Evolutionary conservation across 2,888 invertebrate species (phyloP), one percentile per base, ranked within the genome.

Genomic region (Chelonus formosanus): DNA sequence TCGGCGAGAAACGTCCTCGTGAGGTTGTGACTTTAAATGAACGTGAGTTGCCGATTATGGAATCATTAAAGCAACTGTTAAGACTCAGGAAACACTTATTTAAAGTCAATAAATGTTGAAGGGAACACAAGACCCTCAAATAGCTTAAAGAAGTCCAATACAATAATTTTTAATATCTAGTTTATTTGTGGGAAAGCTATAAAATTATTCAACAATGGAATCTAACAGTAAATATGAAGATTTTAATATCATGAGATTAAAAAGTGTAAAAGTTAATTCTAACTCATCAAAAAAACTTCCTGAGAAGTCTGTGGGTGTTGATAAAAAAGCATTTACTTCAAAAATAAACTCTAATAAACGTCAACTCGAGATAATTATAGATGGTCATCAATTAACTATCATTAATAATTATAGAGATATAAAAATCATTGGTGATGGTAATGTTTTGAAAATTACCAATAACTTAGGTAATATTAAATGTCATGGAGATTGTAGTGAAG

Each of bases 361-460:
- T 0, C 50, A 69, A 4, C 70, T 82, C 6, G 74, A 77, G 53
- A 63, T 83, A 3, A 71, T 67, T 3, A 82, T 82, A 0, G 81
- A 83, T 55, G 82, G 82, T 4, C 82, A 81, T 54, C 70, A 67
- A 52, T 67, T 83, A 3, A 75, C 59, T 0, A 48, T 82, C 32
- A 44, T 57, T 0, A 74, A 67, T n/a, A 83, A 83, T 53, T 68
- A 60, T 3, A 81, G 80, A 3, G 71, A 59, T 3, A 70, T 83
- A 5, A 75, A 75, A 0, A 66, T 82, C 0, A 71, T 75, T n/a
- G 83, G 83, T 1, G 82, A 82, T 40, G 83, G 80, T 0, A 81
- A 81, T 54, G 68, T 74, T 0, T 52, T 83, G 44, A 74, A 65
- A 8, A 75, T 81, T 53, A 69, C 65, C 1, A 71, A 70, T 5